phyloP scores from a whole-genome alignment of 2,888 invertebrate genomes.

The Hemithea aestivaria region DNA sequence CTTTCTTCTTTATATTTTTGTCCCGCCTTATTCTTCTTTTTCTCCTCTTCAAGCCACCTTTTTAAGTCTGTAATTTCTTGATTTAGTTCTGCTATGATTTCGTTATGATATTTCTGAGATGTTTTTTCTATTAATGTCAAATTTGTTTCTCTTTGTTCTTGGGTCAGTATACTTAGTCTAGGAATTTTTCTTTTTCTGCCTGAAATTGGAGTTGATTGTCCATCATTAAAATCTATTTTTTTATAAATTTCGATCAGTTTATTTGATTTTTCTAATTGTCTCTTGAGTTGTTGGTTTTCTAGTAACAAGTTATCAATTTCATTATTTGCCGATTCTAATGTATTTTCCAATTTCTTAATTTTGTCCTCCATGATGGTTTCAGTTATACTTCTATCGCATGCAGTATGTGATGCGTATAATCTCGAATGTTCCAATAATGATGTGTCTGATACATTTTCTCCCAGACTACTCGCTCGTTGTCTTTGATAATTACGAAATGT shows the following conservation, averaged over 20 bases:
- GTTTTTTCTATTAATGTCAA: no score
- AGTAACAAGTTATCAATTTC: constrained; percentile 1
- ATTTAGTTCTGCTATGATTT: neutral
- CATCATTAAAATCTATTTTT: neutral
- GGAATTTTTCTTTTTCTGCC: neutral
- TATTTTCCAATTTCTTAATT: neutral
- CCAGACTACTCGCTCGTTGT: no score
- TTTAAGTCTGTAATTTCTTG: neutral
- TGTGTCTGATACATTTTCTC: no score
- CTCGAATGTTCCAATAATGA: no score
- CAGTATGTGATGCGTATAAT: no score
- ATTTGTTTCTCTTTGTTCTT: no score
- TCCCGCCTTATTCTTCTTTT: neutral
- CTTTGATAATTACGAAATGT: no score
- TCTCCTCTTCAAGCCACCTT: neutral
- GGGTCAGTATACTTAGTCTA: neutral
- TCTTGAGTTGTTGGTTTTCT: neutral
- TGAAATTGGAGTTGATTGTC: constrained; percentile 1
- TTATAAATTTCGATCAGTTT: neutral
- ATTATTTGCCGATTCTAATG: neutral
- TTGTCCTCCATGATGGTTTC: no score
- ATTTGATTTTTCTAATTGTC: neutral
- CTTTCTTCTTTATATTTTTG: neutral
- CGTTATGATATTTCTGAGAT: no score
- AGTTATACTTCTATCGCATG: no score